Percentiles rank a stretch among this genome's conserved stretches.
Evolutionary conservation across 2,797 vertebrate species (phyloP).

Genomic region (Mastacembelus armatus): DNA sequence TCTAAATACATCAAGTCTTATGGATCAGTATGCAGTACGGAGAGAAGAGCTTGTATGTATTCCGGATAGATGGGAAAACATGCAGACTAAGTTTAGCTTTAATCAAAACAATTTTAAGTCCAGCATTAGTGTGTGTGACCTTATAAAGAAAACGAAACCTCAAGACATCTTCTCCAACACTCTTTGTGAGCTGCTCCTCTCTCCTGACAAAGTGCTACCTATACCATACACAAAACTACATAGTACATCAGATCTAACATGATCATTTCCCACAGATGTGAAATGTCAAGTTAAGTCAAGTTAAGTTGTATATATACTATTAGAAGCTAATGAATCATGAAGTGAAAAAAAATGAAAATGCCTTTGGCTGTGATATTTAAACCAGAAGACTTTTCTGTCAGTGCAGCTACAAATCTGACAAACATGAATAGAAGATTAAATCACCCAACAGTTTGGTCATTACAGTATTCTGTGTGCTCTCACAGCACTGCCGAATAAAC

Average conservation of each 20-base stretch:
- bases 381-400: slow-evolving; percentile 36
- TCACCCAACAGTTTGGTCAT: slow-evolving; percentile 47
- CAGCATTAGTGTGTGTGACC: too few relatives aligned
- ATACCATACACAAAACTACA: not conserved
- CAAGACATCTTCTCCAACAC: not conserved
- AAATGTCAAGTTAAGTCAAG: slow-evolving; percentile 58
- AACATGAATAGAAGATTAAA: slow-evolving; percentile 54
- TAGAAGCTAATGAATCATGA: slow-evolving; percentile 43
- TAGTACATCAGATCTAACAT: not conserved
- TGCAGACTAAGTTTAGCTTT: not conserved
- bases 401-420: slow-evolving; percentile 40
- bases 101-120: not conserved
- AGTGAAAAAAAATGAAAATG: slow-evolving; percentile 42
- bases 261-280: not conserved
- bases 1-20: too few relatives aligned
- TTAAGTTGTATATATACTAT: slow-evolving; percentile 51
- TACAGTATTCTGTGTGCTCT: slow-evolving; percentile 35
- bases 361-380: slow-evolving; percentile 49
- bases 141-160: not conserved
- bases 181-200: not conserved
- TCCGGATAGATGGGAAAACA: not conserved
- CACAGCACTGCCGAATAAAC: slow-evolving; percentile 3
- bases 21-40: too few relatives aligned
- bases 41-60: too few relatives aligned
- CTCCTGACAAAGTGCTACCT: not conserved